Conservation (phyloP, 1,140 invertebrate species). For the Drosophila bocki region DNA sequence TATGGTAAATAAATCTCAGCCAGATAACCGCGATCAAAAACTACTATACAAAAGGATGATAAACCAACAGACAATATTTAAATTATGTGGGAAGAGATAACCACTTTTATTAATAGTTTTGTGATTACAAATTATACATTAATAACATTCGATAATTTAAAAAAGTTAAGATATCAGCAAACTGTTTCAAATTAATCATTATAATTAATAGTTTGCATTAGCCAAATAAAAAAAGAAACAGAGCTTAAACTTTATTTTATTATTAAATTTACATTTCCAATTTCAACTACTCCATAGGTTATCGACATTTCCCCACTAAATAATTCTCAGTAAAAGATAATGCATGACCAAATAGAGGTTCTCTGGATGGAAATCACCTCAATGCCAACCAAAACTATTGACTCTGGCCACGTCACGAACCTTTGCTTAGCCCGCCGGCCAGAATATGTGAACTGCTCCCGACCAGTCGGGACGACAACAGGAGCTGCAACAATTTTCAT, state of each 20-base stretch:
- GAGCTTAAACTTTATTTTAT: too few species aligned
- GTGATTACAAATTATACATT: slow-evolving; percentile 1
- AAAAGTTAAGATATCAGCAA: background rate
- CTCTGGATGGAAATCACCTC: background rate
- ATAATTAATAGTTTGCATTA: background rate
- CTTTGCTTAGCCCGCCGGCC: slow-evolving; percentile 50
- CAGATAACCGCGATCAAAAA: background rate
- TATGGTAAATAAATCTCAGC: background rate
- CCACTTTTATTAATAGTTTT: background rate
- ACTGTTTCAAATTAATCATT: background rate
- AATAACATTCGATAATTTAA: background rate
- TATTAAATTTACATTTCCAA: background rate
- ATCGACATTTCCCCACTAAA: background rate
- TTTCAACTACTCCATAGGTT: background rate
- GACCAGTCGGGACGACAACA: slow-evolving; percentile 22
- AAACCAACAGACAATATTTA: background rate
- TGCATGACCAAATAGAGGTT: background rate
- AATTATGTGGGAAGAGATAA: background rate
- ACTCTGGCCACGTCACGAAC: slow-evolving; percentile 40
- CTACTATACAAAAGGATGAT: background rate
- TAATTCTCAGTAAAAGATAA: slow-evolving; percentile 7
- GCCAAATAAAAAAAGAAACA: slow-evolving; percentile 28
- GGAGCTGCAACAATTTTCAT: slow-evolving; percentile 70
- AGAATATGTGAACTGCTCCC: slow-evolving; percentile 49
- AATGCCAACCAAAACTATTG: slow-evolving; percentile 41